Evolutionary conservation across 1,140 invertebrate genomes (phyloP).

Genomic region (Chionoecetes opilio): DNA sequence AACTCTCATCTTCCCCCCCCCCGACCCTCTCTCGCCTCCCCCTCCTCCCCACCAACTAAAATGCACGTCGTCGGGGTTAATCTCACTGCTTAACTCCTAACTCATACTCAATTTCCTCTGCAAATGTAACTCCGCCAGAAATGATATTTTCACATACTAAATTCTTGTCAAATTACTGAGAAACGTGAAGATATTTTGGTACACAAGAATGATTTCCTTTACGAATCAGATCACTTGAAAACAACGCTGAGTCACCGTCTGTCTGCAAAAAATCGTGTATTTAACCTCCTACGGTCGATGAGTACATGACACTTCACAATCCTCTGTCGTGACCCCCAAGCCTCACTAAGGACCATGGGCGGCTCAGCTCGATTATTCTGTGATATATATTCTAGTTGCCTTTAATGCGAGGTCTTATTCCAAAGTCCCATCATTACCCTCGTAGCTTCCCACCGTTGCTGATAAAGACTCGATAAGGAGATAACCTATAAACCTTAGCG

Average conservation of each 20-base stretch:
- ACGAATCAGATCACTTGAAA: not conserved
- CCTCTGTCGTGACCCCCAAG: not conserved
- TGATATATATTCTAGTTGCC: no score
- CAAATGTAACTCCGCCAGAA: not conserved
- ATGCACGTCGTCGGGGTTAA: not conserved
- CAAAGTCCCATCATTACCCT: no score
- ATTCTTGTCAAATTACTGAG: not conserved
- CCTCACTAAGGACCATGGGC: no score
- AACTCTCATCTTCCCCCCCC: not conserved
- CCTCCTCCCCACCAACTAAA: not conserved
- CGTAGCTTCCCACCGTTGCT: no score
- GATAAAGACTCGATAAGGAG: no score
- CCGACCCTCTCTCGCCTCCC: not conserved
- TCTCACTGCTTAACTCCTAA: not conserved
- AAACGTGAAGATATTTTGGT: not conserved
- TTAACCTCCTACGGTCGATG: not conserved
- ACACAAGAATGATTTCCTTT: not conserved
- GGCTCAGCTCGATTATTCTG: no score
- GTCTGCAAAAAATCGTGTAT: not conserved
- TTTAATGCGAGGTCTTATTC: no score
- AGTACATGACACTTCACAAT: not conserved
- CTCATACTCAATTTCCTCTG: not conserved
- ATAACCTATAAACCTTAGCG: no score
- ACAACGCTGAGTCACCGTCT: slow-evolving; percentile 15
- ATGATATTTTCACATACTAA: slow-evolving; percentile 12